Evolutionary conservation across 2,888 invertebrate species (phyloP), one percentile per base, ranked within the genome.

Genomic region (Drosophila siamana): DNA sequence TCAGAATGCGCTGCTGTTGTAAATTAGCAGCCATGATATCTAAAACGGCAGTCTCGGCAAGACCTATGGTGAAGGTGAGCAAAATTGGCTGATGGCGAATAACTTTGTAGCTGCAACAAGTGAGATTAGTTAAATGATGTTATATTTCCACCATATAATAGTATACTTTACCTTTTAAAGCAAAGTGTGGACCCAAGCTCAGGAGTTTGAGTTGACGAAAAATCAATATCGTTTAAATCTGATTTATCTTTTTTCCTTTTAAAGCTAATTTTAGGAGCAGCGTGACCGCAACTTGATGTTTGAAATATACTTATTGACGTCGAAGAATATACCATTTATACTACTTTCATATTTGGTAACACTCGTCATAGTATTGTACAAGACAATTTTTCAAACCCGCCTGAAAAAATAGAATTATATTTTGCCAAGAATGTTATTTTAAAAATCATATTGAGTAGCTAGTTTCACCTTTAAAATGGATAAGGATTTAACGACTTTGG

Each of bases 11-110:
- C 94, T 98, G 98, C 94, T 98, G 98, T 93, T 98, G 98, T 90
- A 98, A 94, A 92, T 96, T 97, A 88, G 97, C 96, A 94, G 97
- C 97, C 95, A 97, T 96, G 95, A 97, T 96, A 94, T 96, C 97
- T 95, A 97, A 96, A 93, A 96, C 95, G 94, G 96, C 96, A 91
- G 96, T 96, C 93, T 96, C 96, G 93, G 96, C 92, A 87, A 91
- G 91, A 84, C 91, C 91, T 91, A 91, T 92, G 89, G 84, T 91
- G 90, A 83, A 69, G 43, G 71, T 55, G 63, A 54, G 43, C 28
- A 6, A 26, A 57, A 22, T 40, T 28, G 30, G 54, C 44, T 41
- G 69, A 47, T 64, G 38, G 48, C 69, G 41, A 69, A 59, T 63
- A 68, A 48, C 24, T 26, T 26, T 59, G 19, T 46, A 61, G 75